Conservation (phyloP, 1,140 invertebrate genomes). For the Nylanderia fulva region DNA sequence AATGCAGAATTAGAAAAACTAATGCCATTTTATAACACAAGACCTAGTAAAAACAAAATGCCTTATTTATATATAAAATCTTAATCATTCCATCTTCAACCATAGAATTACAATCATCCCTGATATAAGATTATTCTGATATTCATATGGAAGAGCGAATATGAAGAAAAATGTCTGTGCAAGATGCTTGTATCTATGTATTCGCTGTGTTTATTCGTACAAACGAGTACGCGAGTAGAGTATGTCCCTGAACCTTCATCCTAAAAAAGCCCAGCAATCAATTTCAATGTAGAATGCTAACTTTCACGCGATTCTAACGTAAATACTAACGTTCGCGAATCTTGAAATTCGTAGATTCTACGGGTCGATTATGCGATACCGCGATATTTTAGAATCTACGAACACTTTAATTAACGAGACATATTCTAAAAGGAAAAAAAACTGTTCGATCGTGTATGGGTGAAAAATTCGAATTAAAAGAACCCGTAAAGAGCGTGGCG, state of each 20-base stretch:
- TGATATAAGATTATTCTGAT: constrained; percentile 15
- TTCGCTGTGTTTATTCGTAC: constrained; percentile 6
- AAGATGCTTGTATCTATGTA: neutral
- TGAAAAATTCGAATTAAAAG: constrained; percentile 47
- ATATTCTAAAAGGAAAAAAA: constrained; percentile 56
- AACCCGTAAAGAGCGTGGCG: constrained; percentile 52
- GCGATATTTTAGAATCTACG: constrained; percentile 15
- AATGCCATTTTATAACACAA: constrained; percentile 34
- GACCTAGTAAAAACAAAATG: neutral
- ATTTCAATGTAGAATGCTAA: constrained; percentile 84
- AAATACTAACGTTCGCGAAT: constrained; percentile 15
- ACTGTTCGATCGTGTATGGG: neutral
- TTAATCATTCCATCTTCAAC: constrained; percentile 29
- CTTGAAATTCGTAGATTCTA: constrained; percentile 16
- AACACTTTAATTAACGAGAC: neutral
- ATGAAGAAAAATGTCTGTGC: constrained; percentile 18
- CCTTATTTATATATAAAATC: neutral
- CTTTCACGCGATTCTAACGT: constrained; percentile 58
- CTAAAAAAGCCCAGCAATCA: constrained; percentile 78
- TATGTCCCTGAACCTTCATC: constrained; percentile 82
- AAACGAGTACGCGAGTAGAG: constrained; percentile 41
- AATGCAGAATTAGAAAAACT: neutral
- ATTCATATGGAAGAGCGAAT: neutral
- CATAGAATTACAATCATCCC: constrained; percentile 13
- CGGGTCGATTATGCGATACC: neutral